phyloP scores from a whole-genome alignment of 2,888 invertebrate genomes.

The Pseudococcus jackbeardsleyi region DNA sequence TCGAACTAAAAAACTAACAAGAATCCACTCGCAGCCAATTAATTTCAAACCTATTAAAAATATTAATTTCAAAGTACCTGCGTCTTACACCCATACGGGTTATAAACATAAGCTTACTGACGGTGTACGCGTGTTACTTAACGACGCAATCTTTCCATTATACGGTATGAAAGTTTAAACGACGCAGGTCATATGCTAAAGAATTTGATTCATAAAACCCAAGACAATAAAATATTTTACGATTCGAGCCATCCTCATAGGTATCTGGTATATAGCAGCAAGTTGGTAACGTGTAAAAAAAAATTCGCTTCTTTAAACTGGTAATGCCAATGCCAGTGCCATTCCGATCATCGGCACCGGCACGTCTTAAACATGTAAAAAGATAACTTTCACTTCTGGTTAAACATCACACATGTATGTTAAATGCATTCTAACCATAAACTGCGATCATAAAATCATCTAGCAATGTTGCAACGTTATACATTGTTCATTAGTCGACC shows the following conservation, averaged over 20 bases:
- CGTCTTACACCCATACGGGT: not conserved
- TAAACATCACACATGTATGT: conserved; percentile 57
- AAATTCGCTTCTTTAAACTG: conserved; percentile 43
- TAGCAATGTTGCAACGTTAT: conserved; percentile 48
- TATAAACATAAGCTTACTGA: not conserved
- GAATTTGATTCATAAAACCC: conserved; percentile 40
- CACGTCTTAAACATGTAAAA: conserved; percentile 33
- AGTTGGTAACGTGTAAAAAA: not conserved
- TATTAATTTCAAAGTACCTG: too few species aligned
- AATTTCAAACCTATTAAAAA: too few species aligned
- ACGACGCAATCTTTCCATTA: not conserved
- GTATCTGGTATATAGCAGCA: not conserved
- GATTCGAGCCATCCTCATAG: not conserved
- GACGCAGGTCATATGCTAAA: conserved; percentile 18
- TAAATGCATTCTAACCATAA: conserved; percentile 56
- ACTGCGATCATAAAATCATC: conserved; percentile 53
- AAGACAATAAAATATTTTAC: conserved; percentile 41
- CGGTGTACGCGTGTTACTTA: not conserved
- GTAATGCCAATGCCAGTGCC: not conserved
- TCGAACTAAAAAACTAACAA: too few species aligned
- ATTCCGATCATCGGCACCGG: conserved; percentile 49
- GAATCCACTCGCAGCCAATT: too few species aligned
- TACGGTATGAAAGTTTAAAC: conserved; percentile 21
- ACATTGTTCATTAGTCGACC: conserved; percentile 53
- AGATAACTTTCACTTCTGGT: conserved; percentile 60